Base-by-base conservation (phyloP, 2,113 vertebrate genomes). In the Hippocampus mohnikei region DNA sequence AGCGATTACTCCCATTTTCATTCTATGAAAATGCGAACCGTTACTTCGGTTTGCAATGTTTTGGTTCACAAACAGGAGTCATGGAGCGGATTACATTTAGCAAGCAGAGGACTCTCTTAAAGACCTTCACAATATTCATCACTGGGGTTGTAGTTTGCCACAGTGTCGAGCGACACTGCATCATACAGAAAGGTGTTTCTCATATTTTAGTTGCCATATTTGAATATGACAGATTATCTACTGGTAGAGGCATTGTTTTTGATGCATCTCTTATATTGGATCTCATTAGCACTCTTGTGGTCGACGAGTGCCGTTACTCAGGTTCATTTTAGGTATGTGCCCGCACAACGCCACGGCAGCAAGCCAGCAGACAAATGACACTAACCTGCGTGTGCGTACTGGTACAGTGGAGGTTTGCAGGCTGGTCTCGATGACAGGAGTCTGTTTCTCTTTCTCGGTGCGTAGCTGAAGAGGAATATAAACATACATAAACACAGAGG, bases 351-450 rank as follows among this genome's bases (percentile, higher is more conserved):
- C 69, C 72, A 76, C 62, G 75, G 12, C 73, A 48, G 79, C 68
- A 75, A 68, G 74, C 75, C 16, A 33, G 64, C 66, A 77, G 65
- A 72, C 74, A 74, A 76, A 70, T 81, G 83, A 81, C 85, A 90
- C 90, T 82, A 71, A 94, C 93, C 93, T 94, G 86, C 93, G 91
- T n/a, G 90, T 63, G 65, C 92, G 91, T 44, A 79, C 48, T 52
- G 90, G 91, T 74, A 90, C 89, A 76, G 87, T 84, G 76, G 93
- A 85, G 77, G 91, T 87, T 3, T 80, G 87, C 7, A 87, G 81
- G 63, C 79, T 90, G 74, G 86, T 91, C 78, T 92, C 92, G 75
- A 93, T 93, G 84, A 94, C 84, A 67, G 91, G 85, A 48, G 87
- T 72, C 82, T 92, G 84, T 85, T 93, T 93, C 84, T 90, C 88